Conservation (phyloP, 2,113 vertebrate genomes). For the Python bivittatus region DNA sequence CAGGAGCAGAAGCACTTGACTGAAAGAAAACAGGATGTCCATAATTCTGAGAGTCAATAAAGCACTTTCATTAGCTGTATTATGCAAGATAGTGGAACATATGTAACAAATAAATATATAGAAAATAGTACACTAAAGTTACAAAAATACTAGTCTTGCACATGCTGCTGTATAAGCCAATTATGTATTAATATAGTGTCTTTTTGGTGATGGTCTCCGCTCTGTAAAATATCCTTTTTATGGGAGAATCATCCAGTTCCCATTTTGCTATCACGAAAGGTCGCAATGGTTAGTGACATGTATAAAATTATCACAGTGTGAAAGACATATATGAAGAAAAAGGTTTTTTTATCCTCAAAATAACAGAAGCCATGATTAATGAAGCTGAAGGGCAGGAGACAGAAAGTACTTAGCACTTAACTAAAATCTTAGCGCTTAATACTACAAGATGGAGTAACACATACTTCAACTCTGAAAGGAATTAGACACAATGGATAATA, state of each 20-base stretch:
- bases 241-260: neutral
- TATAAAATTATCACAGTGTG: neutral
- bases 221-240: neutral
- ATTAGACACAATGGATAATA: neutral
- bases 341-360: neutral
- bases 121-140: neutral
- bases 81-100: neutral
- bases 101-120: neutral
- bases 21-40: constrained; percentile 67
- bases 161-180: neutral
- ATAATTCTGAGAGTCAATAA: neutral
- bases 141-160: neutral
- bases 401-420: neutral
- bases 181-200: neutral
- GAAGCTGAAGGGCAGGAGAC: neutral
- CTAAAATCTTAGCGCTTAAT: neutral
- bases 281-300: neutral
- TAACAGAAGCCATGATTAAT: neutral
- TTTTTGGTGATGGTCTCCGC: neutral
- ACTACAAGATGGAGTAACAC: neutral
- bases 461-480: neutral
- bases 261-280: neutral
- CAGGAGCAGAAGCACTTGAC: constrained; percentile 93
- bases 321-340: neutral
- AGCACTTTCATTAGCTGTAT: neutral